Evolutionary conservation across 37 sponge, comb jelly and placozoan genomes (phyloP).

Genomic region (Bolinopsis microptera): DNA sequence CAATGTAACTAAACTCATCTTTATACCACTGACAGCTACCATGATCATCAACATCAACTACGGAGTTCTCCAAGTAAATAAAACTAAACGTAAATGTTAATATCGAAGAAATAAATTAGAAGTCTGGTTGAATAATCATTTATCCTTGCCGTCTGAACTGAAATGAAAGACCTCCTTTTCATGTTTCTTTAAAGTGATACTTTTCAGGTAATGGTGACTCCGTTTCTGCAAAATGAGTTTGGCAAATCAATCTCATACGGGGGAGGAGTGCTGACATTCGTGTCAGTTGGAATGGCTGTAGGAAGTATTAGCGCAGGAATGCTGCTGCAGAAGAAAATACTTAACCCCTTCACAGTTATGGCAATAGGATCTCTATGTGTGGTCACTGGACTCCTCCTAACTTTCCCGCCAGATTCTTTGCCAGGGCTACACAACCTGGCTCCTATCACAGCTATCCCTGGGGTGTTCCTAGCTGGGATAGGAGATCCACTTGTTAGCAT

Average conservation of each 20-base stretch:
- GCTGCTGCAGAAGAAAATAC: neutral
- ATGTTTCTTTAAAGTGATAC: neutral
- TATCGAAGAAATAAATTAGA: neutral
- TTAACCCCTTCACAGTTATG: neutral
- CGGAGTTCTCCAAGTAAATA: conserved; percentile 30
- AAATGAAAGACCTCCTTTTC: neutral
- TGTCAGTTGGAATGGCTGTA: neutral
- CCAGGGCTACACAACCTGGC: neutral
- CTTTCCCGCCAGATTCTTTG: neutral
- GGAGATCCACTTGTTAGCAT: conserved; percentile 19
- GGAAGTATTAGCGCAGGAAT: neutral
- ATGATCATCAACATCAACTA: conserved; percentile 37
- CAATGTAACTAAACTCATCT: neutral
- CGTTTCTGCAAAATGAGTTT: conserved; percentile 26
- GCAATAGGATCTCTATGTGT: neutral
- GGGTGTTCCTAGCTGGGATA: neutral
- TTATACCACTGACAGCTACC: neutral
- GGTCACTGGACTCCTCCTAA: neutral
- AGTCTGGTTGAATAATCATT: neutral
- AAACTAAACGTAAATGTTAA: too few species aligned
- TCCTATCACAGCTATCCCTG: conserved; percentile 6
- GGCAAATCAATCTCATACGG: conserved; percentile 15
- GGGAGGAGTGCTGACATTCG: neutral
- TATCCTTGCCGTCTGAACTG: neutral
- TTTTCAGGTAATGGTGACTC: conserved; percentile 31